These are phyloP conservation scores for Physeter macrocephalus DNA, from an alignment of 2,113 vertebrate genomes.

Conservation along the genomic window DNA sequence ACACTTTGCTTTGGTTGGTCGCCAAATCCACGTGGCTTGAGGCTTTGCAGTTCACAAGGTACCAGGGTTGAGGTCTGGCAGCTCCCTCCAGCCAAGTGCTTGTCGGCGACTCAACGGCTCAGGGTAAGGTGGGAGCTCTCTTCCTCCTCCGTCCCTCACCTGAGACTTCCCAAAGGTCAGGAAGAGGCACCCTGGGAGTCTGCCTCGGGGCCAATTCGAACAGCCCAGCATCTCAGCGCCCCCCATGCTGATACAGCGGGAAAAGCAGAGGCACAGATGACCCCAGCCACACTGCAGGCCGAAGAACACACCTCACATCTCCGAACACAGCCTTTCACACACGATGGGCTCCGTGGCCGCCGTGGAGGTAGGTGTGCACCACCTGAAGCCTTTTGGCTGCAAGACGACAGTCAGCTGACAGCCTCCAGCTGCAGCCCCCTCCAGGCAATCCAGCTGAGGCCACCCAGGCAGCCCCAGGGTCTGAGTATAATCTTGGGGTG, in stretches of 20 bases:
- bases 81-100: not conserved
- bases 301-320: not conserved
- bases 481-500: not conserved
- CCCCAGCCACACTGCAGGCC: not conserved
- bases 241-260: rapidly evolving
- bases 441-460: too few species aligned
- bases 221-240: not conserved
- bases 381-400: rapidly evolving
- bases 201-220: not conserved
- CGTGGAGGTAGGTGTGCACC: rapidly evolving
- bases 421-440: not conserved
- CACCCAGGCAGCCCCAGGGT: not conserved
- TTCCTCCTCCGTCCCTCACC: not conserved
- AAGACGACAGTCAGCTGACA: not conserved
- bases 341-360: rapidly evolving
- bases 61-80: not conserved
- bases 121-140: not conserved
- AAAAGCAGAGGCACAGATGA: too few species aligned
- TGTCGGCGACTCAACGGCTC: not conserved
- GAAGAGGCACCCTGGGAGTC: not conserved
- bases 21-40: not conserved
- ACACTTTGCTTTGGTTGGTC: not conserved
- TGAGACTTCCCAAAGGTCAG: not conserved
- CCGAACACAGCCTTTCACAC: not conserved
- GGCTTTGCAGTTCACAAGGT: not conserved